Evolutionary conservation across 2,888 invertebrate species (phyloP), one percentile per base, ranked within the genome.

Genomic region (Rhagium mordax): DNA sequence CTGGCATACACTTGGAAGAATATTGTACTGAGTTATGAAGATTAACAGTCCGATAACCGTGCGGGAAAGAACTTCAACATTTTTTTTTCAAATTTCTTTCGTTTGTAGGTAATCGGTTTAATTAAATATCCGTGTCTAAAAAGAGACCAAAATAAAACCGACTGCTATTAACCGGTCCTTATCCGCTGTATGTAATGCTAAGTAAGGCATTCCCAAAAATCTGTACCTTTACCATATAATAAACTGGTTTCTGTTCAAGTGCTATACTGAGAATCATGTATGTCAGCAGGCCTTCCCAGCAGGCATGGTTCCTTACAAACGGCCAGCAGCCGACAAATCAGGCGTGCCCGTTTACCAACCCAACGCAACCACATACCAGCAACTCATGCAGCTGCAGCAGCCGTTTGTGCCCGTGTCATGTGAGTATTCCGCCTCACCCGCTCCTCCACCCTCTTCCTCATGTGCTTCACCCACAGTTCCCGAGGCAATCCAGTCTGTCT

Each of bases 371-470:
- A 95, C 96, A 87, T 96, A 96, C 91, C 97, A 97, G 91, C 97
- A 97, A 90, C 93, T 97, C 90, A 95, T 97, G 94, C 96, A 96
- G 91, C 93, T 96, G 87, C 93, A 94, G 91, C 96, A 96, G 93
- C 97, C 96, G 89, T 97, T 96, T 92, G 96, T 97, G 94, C 96
- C 97, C 93, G 96, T 97, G 92, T 96, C 97, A 95, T 97, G 97
- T 97, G 97, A 98, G 97, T 96, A 95, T 94, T 92, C 93, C 91
- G 91, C 91, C 90, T 91, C 93, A 89, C 91, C 92, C 89, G 91
- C 91, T 87, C 87, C 88, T 85, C 89, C 83, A 60, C 70, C 80
- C 74, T 5, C 33, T 41, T 78, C 82, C 70, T 81, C 82, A 73
- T 79, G 81, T 82, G 83, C 84, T 85, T 81, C 86, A 84, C 79